Conservation (phyloP, 2,797 vertebrate genomes). For the Lutjanus argentimaculatus region DNA sequence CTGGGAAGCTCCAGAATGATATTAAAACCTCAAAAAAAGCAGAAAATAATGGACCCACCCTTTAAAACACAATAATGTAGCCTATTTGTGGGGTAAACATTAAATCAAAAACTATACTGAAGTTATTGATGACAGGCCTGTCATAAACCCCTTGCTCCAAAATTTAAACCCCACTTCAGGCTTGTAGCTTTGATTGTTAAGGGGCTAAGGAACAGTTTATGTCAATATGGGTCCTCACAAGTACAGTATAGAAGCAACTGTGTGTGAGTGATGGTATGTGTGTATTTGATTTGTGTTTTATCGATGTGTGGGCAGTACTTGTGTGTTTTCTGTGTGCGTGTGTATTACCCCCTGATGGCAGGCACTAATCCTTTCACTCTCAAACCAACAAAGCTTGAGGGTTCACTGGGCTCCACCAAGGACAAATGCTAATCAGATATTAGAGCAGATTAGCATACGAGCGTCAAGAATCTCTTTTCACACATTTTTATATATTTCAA, state of each 20-base stretch:
- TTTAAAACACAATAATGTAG: neutral
- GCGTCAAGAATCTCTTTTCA: conserved; percentile 14
- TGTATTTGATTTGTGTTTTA: neutral
- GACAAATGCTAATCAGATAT: conserved; percentile 55
- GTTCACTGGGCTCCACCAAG: conserved; percentile 40
- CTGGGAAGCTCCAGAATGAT: no score
- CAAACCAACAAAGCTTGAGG: conserved; percentile 29
- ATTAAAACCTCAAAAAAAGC: no score
- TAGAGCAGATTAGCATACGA: conserved; percentile 39
- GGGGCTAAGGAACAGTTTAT: neutral
- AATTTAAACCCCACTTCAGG: neutral
- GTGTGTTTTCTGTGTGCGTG: conserved; percentile 4
- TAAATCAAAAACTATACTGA: neutral
- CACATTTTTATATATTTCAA: neutral
- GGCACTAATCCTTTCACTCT: conserved; percentile 17
- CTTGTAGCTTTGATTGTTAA: neutral
- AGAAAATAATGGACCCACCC: no score
- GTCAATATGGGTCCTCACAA: neutral
- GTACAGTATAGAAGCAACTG: neutral
- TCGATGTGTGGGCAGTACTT: neutral
- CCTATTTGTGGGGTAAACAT: neutral
- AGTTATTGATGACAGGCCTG: neutral
- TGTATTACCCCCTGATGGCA: neutral
- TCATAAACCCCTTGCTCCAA: neutral
- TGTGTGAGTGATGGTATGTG: neutral